Base-by-base conservation (phyloP, 2,113 vertebrate species). In the Pleuronectes platessa region DNA sequence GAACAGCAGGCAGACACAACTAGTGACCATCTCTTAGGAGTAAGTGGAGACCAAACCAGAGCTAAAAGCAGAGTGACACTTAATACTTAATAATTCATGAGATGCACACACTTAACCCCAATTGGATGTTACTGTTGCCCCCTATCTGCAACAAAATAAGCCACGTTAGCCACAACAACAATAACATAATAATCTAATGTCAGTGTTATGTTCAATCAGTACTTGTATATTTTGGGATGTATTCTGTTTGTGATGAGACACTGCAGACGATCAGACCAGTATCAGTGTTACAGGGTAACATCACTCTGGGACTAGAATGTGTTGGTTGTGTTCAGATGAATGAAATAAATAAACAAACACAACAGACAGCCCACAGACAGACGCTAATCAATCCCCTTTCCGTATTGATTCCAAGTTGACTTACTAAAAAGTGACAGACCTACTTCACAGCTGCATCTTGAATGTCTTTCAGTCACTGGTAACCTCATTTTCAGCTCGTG, bases 381-480 rank as follows among this genome's bases (percentile, higher is more conserved):
- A 59, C 14, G 14, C 10, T 59, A 59, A 62, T 40, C 12, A 7
- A 26, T 26, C 12, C 17, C 23, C 62, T 47, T 21, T 40, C 20
- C 11, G 13, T 18, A n/a, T 31, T 23, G 3, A 23, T 31, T 81
- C 14, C 26, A 20, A 35, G 3, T 0, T 1, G 55, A 20, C 27
- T 20, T 49, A n/a, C 45, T 68, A 18, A 56, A 13, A 61, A 21
- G 76, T 21, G 59, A 45, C 65, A 64, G 76, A 35, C 56, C 63
- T 54, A 54, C 72, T 68, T 81, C 61, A 71, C 59, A 31, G 31
- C 31, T 31, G 31, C 31, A 53, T 68, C 60, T 59, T 11, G 14
- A 71, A 79, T 79, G 74, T 77, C 58, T 74, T 76, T 67, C 58
- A 68, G 12, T 60, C 61, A 65, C 62, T 49, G 49, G 4, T 61